Evolutionary conservation across 2,113 vertebrate species (phyloP).

Genomic region (Acanthochromis polyacanthus): DNA sequence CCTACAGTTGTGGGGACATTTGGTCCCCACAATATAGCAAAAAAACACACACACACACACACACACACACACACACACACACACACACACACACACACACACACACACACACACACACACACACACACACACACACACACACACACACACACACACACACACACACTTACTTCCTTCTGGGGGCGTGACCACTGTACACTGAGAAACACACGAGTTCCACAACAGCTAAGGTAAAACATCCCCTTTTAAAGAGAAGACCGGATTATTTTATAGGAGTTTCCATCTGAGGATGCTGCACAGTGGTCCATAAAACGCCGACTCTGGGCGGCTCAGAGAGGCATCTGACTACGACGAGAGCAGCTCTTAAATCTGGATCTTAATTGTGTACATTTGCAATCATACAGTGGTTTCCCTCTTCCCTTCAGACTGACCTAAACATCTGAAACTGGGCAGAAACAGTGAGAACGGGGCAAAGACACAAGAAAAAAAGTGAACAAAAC

Average conservation of each 20-base stretch:
- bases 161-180: conserved; percentile 64
- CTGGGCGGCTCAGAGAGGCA: conserved; percentile 12
- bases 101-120: conserved; percentile 1
- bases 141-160: conserved; percentile 24
- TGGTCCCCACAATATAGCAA: too few species aligned
- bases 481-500: conserved; percentile 8
- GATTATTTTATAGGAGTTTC: conserved; percentile 63
- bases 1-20: too few species aligned
- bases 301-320: conserved; percentile 44
- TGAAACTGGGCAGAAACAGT: conserved; percentile 37
- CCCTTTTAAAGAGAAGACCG: conserved; percentile 55
- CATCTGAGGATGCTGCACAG: conserved; percentile 51
- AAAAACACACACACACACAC: conserved; percentile 4
- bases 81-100: neutral
- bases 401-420: conserved; percentile 55
- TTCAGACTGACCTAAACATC: conserved; percentile 53
- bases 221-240: conserved; percentile 54
- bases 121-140: neutral
- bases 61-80: neutral
- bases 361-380: conserved; percentile 61
- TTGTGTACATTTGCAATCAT: conserved; percentile 70
- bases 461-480: conserved; percentile 18
- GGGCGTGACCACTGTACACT: conserved; percentile 51
- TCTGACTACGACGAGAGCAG: conserved; percentile 44
- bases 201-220: conserved; percentile 51